A percentile compares a stretch with the other conserved stretches of the same genome.
Conservation (phyloP, 2,113 vertebrate genomes). For the Catharus fuscescens region DNA sequence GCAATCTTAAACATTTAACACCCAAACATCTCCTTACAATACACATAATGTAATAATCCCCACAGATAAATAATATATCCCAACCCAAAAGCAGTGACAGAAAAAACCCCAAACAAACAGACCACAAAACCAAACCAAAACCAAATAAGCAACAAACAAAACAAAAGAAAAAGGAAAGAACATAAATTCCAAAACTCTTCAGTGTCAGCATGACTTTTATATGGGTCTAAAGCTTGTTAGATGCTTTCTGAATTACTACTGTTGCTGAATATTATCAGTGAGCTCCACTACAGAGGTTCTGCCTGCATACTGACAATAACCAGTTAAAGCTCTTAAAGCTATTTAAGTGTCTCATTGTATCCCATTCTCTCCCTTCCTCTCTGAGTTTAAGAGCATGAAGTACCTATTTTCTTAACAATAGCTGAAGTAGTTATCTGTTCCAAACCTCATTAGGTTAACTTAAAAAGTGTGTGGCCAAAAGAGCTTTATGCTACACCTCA, state of each 20-base stretch:
- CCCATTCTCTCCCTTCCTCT: neutral
- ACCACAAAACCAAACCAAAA: neutral
- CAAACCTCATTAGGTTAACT: neutral
- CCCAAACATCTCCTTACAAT: neutral
- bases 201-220: neutral
- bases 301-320: neutral
- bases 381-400: neutral
- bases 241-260: neutral
- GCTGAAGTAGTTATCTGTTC: slow-evolving; percentile 4
- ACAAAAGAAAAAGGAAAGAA: neutral
- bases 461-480: neutral
- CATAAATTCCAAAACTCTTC: neutral
- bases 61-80: neutral
- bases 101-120: neutral
- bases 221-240: neutral
- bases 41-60: neutral
- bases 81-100: neutral
- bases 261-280: neutral
- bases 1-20: neutral
- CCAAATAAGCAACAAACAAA: neutral
- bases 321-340: neutral
- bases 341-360: neutral
- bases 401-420: neutral
- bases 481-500: neutral
- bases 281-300: neutral